These are phyloP conservation scores for Pardalotus punctatus DNA, from an alignment of 2,113 vertebrate species.

Conservation along the genomic window DNA sequence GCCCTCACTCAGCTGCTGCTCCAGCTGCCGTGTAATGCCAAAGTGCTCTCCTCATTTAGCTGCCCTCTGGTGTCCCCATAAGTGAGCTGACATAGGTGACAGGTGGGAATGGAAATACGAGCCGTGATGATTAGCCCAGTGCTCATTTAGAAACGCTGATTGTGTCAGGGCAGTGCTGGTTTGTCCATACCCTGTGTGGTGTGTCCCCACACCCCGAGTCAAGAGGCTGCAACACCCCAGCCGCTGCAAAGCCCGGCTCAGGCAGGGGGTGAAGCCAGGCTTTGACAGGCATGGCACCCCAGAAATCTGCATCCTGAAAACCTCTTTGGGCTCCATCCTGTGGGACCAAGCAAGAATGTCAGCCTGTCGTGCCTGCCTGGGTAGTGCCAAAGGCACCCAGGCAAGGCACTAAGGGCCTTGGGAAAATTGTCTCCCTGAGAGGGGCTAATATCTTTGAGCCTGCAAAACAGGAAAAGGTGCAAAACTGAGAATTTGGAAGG, in stretches of 20 bases:
- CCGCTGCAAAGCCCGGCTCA: not conserved
- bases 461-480: not conserved
- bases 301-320: not conserved
- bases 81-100: not conserved
- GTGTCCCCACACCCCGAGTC: not conserved
- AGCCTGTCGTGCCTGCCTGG: not conserved
- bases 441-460: not conserved
- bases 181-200: not conserved
- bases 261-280: not conserved
- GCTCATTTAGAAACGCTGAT: not conserved
- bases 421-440: not conserved
- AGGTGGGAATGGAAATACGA: not conserved
- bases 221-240: not conserved
- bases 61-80: not conserved
- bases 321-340: rapidly evolving
- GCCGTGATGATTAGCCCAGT: not conserved
- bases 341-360: not conserved
- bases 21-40: not conserved
- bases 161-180: not conserved
- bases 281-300: not conserved
- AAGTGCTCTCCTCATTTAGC: not conserved
- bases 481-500: not conserved
- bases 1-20: not conserved
- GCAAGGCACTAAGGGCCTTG: not conserved
- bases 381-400: not conserved